Base-by-base conservation (phyloP, 1,140 invertebrate genomes). In the Brachionus plicatilis region DNA sequence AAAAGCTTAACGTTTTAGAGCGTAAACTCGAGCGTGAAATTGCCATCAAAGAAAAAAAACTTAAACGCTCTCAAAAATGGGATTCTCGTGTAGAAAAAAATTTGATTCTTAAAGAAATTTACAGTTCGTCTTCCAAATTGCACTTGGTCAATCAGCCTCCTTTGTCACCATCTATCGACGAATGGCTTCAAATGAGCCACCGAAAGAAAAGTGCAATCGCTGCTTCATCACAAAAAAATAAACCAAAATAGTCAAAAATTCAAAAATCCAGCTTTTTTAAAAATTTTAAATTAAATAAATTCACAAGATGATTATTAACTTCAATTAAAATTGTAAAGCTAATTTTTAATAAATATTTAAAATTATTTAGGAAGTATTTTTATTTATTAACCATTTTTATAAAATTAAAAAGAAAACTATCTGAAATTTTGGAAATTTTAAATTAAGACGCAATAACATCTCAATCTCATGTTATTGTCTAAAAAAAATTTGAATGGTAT, bases 31-130 rank as follows among this genome's bases (percentile, higher is more conserved):
- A 47, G 12, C 43, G n/a, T 2, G 72, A 76, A 20, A 47, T 50
- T 29, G 41, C 72, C 4, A 47, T 50, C 11, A 76, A 76, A 50
- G 72, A 76, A 47, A 76, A 76, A 76, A 76, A 76, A 11, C 14
- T 76, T 3, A 50, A 47, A 12, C 72, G 72, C 24, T 76, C 72
- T 29, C 72, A 50, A 53, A 76, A 76, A 50, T 76, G 72, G 72
- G 24, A 76, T 76, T 50, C 72, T 24, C 17, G 17, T 12, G 72
- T 76, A 9, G 72, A 76, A 50, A 76, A 76, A 76, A 76, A 76
- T 76, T 76, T 76, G 20, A 76, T 76, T 20, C 27, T 76, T 1
- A 47, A 50, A 76, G 72, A 76, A 5, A 76, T 76, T 50, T 76
- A 76, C 17, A 43, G 68, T 72, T 72, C 68, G 17, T 20, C 68